Evolutionary conservation across 2,888 invertebrate species (phyloP).

Genomic region (Therioaphis trifolii): DNA sequence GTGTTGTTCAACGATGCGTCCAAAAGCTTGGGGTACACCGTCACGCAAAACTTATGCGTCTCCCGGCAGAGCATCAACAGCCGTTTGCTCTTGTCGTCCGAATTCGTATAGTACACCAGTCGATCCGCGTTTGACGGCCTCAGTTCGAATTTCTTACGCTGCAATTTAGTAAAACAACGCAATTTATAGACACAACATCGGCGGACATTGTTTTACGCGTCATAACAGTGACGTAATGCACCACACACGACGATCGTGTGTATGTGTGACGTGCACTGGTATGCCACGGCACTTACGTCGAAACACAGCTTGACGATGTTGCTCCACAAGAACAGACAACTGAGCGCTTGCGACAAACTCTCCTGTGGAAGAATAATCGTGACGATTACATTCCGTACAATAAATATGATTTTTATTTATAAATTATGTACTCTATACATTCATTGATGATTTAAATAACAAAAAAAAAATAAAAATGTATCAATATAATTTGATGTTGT

Average conservation of each 20-base stretch:
- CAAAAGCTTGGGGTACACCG: slow-evolving; percentile 81
- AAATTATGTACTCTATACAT: too few relatives aligned
- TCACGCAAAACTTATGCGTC: slow-evolving; percentile 96
- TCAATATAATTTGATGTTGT: too few relatives aligned
- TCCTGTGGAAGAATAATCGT: slow-evolving; percentile 66
- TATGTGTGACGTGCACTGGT: too few relatives aligned
- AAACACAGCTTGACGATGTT: slow-evolving; percentile 95
- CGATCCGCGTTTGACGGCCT: slow-evolving; percentile 85
- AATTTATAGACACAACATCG: too few relatives aligned
- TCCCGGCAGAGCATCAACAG: slow-evolving; percentile 87
- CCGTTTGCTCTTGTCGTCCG: slow-evolving; percentile 94
- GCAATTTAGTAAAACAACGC: slow-evolving; percentile 65
- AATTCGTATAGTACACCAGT: slow-evolving; percentile 88
- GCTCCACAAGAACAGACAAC: slow-evolving; percentile 92
- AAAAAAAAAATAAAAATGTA: too few relatives aligned
- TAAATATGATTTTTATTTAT: too few relatives aligned
- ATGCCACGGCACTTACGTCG: slow-evolving; percentile 73
- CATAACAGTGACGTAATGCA: too few relatives aligned
- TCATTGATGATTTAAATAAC: too few relatives aligned
- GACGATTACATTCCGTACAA: too few relatives aligned
- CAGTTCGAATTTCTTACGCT: slow-evolving; percentile 96
- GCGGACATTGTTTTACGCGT: too few relatives aligned
- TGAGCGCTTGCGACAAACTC: slow-evolving; percentile 70
- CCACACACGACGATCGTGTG: too few relatives aligned
- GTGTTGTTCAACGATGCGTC: slow-evolving; percentile 32